Percentiles rank a stretch among this genome's conserved stretches.
phyloP scores from a whole-genome alignment of 1,140 invertebrate genomes.

The Pissodes strobi region DNA sequence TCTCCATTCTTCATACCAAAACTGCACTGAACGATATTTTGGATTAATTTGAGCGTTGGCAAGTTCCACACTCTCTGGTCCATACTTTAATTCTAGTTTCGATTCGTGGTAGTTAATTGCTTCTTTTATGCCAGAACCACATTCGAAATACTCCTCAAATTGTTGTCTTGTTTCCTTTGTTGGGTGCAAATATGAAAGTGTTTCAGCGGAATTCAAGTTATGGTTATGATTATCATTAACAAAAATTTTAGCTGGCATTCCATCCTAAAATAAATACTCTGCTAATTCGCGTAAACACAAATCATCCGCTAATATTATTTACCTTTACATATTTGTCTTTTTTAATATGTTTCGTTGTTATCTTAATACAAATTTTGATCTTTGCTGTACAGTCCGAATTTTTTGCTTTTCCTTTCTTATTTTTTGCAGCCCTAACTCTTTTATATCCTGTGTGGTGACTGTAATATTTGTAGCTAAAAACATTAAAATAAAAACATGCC shows the following conservation, averaged over 20 bases:
- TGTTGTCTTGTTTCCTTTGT: constrained; percentile 6
- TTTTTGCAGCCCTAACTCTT: constrained; percentile 14
- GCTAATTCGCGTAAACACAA: background rate
- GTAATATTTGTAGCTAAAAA: constrained; percentile 15
- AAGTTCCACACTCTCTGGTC: constrained; percentile 3
- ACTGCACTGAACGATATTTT: constrained; percentile 12
- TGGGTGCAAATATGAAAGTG: constrained; percentile 13
- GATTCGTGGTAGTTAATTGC: constrained; percentile 20
- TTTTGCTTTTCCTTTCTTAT: constrained; percentile 23
- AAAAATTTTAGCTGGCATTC: constrained; percentile 3
- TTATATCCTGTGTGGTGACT: constrained; percentile 20
- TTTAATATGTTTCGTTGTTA: constrained; percentile 15
- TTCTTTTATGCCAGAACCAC: constrained; percentile 13
- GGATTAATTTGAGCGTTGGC: constrained; percentile 14
- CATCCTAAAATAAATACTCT: constrained; percentile 10
- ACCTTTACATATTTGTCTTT: constrained; percentile 20
- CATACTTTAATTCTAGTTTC: constrained; percentile 20
- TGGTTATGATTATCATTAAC: constrained; percentile 13
- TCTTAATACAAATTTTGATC: constrained; percentile 12
- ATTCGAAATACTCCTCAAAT: constrained; percentile 15
- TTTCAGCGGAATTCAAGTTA: constrained; percentile 17
- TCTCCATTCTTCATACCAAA: no score
- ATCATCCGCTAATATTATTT: background rate
- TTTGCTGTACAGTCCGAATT: constrained; percentile 13
- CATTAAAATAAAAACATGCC: constrained; percentile 8